Conservation (phyloP, 2,113 vertebrate genomes). For the Vicugna pacos region DNA sequence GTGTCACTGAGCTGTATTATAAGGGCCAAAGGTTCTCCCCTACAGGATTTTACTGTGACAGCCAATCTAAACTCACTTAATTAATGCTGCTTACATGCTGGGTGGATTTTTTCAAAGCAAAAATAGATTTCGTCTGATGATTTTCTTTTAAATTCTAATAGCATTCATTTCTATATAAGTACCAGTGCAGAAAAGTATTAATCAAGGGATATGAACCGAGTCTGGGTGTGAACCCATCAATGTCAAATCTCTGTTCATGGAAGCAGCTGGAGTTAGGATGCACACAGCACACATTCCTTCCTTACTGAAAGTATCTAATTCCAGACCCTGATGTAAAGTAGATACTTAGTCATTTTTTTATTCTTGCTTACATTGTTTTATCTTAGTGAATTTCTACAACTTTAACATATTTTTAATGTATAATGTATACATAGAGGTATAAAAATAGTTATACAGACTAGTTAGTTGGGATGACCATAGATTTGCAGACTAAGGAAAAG, state of each 20-base stretch:
- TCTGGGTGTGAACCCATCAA: background rate
- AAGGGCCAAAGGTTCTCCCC: background rate
- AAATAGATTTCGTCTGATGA: constrained; percentile 31
- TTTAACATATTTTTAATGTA: background rate
- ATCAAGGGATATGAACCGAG: background rate
- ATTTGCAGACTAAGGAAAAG: background rate
- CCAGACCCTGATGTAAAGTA: background rate
- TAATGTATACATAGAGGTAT: background rate
- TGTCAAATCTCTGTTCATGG: background rate
- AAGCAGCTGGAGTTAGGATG: background rate
- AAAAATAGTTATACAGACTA: background rate
- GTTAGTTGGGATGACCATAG: background rate
- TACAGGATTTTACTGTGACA: background rate
- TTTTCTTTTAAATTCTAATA: constrained; percentile 72
- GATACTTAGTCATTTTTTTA: background rate
- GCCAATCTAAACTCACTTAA: constrained; percentile 11
- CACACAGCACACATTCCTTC: background rate
- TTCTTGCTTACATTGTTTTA: constrained; percentile 52
- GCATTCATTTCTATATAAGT: constrained; percentile 35
- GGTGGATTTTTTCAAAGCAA: background rate
- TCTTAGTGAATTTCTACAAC: background rate
- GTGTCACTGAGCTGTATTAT: background rate
- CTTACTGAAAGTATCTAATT: background rate
- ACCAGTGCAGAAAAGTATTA: constrained; percentile 59
- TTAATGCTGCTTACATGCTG: background rate